Evolutionary conservation across 1,140 invertebrate species (phyloP), one percentile per base, ranked within the genome.

Genomic region (Pachyrhynchus sulphureomaculatus): DNA sequence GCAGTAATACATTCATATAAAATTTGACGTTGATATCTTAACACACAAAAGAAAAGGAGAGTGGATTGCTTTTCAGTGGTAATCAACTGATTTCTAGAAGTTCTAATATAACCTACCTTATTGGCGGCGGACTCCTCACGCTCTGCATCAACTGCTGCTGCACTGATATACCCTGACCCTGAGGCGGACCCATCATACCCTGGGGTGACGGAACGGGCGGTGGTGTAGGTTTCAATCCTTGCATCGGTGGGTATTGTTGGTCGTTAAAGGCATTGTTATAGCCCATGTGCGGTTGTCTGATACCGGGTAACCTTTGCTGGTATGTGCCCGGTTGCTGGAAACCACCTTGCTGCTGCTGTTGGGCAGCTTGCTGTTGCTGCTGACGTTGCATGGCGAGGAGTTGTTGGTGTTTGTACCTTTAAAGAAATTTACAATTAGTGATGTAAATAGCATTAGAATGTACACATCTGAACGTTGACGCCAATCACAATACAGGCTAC

Each of bases 41-140:
- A n/a, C n/a, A n/a, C n/a, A n/a, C n/a, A n/a, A n/a, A n/a, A n/a
- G n/a, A n/a, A n/a, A n/a, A n/a, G n/a, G n/a, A n/a, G n/a, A n/a
- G n/a, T n/a, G n/a, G n/a, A n/a, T n/a, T n/a, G n/a, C n/a, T n/a
- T n/a, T n/a, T n/a, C n/a, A n/a, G n/a, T n/a, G n/a, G n/a, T n/a
- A n/a, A n/a, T n/a, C n/a, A n/a, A n/a, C n/a, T n/a, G n/a, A n/a
- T n/a, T n/a, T n/a, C n/a, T n/a, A n/a, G n/a, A n/a, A n/a, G n/a
- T n/a, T n/a, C n/a, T n/a, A n/a, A n/a, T n/a, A n/a, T n/a, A n/a
- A n/a, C 73, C 0, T 73, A 70, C 60, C 66, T 63, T 37, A 91
- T 87, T 5, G 89, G 88, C 18, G 88, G 88, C 39, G 90, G 91
- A 66, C 89, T 89, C 47, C 88, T 80, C 3, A 92, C 87, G 62